Evolutionary conservation across 1,140 invertebrate genomes (phyloP), one percentile per base, ranked within the genome.

Genomic region (Heliconius nattereri): DNA sequence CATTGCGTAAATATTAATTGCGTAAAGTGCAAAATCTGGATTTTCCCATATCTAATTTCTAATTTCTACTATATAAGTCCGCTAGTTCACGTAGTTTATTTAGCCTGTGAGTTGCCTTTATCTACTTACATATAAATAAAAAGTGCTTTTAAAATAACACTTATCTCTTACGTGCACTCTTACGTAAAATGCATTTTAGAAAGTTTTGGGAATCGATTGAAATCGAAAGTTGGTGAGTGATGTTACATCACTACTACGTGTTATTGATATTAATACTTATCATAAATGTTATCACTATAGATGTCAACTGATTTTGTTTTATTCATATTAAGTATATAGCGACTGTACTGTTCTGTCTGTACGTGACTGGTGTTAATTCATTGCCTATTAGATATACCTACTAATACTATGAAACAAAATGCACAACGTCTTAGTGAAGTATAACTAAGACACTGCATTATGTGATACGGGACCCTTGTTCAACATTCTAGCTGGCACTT

Each of bases 201-300:
- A 66, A 66, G 60, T 29, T 66, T 26, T 16, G 23, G 23, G 60
- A 26, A 26, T 29, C 23, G 60, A 29, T 66, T 29, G 60, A 66
- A 66, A 66, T 66, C 23, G 60, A 66, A 66, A 66, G 60, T 66
- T 66, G 23, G 60, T 29, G 23, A 66, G 60, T 66, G 29, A 66
- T 29, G 60, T 66, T 66, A 66, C 60, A 66, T 66, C 60, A 66
- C 60, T 66, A 26, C 49, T 19, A 66, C 26, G 11, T 66, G 16
- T 66, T 23, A 66, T 66, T 66, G n/a, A 66, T 26, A 16, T 66
- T 66, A 66, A 66, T 29, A 26, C 13, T 29, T 3, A 26, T 26
- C 13, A 29, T 29, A 26, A 66, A 66, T 26, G 9, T 26, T 66
- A 66, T 66, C n/a, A 26, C 13, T 13, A 26, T 57, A 9, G 40